Base-by-base conservation (phyloP, 2,888 invertebrate genomes). In the Meliscaeva auricollis region DNA sequence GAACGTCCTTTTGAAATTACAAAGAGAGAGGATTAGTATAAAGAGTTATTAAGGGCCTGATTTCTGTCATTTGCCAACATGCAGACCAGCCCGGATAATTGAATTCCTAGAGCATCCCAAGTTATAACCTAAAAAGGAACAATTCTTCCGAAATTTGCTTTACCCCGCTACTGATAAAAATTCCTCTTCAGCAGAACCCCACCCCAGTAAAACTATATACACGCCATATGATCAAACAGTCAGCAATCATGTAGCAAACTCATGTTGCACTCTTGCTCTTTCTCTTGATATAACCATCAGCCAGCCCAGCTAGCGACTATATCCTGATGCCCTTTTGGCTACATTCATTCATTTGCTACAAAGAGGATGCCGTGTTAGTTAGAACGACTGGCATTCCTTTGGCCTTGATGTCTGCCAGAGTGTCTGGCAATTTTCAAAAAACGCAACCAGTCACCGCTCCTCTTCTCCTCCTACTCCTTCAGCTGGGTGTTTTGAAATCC, bases 351-450 rank as follows among this genome's bases (percentile, higher is more conserved):
- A 70, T 64, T 66, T 75, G 54, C 70, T 70, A 13, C 46, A 60
- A 79, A 48, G 70, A 75, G 76, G 75, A 80, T 69, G 1, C 64
- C 4, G 30, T 69, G 44, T 48, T 26, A 69, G 66, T 50, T 66
- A 69, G 66, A 84, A 48, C 26, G 26, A 26, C 64, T 81, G 81
- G 56, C 72, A 85, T 85, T 85, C 85, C 76, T 73, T 81, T 85
- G 76, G 85, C 85, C 85, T 85, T 85, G 81, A 77, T 73, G 85
- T 85, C 85, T 81, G 85, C 85, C 85, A 73, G 54, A 58, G 76
- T 81, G 85, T 85, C 85, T 85, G 85, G 85, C 76, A 85, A 85
- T 85, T 85, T 85, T 73, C 73, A 72, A 77, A 38, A 80, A 85
- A 85, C 66, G 62, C 73, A 80, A 69, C 64, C 82, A 77, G 62